Percentiles rank a stretch among this genome's conserved stretches.
Conservation (phyloP, 2,888 invertebrate genomes). For the Lottia scabra region DNA sequence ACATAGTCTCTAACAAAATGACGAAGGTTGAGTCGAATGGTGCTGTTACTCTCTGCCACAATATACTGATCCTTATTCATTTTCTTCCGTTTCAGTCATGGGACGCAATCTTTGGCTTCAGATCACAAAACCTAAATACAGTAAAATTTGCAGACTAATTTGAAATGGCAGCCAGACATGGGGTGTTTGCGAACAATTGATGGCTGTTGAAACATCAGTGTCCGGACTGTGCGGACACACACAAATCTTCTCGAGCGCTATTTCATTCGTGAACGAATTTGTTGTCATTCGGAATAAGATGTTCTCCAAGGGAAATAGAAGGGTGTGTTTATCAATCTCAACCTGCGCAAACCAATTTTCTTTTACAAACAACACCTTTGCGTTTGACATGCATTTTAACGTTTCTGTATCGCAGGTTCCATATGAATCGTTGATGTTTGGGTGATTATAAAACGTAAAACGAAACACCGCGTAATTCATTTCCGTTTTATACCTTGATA, state of each 20-base stretch:
- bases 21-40: too few relatives aligned
- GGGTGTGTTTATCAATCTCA: neutral
- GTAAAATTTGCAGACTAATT: too few relatives aligned
- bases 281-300: neutral
- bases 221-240: neutral
- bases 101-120: too few relatives aligned
- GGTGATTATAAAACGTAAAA: neutral
- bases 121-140: too few relatives aligned
- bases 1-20: too few relatives aligned
- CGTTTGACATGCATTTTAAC: neutral
- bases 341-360: neutral
- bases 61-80: too few relatives aligned
- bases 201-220: neutral
- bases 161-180: too few relatives aligned
- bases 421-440: neutral
- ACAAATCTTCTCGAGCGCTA: neutral
- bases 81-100: too few relatives aligned
- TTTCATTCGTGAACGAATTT: neutral
- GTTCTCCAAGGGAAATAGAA: neutral
- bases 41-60: too few relatives aligned
- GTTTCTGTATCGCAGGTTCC: neutral
- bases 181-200: neutral
- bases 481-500: neutral
- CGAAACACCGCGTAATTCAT: neutral
- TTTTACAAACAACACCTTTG: neutral